Conservation (phyloP, 2,113 vertebrate species). For the Gnathonemus longibarbis region DNA sequence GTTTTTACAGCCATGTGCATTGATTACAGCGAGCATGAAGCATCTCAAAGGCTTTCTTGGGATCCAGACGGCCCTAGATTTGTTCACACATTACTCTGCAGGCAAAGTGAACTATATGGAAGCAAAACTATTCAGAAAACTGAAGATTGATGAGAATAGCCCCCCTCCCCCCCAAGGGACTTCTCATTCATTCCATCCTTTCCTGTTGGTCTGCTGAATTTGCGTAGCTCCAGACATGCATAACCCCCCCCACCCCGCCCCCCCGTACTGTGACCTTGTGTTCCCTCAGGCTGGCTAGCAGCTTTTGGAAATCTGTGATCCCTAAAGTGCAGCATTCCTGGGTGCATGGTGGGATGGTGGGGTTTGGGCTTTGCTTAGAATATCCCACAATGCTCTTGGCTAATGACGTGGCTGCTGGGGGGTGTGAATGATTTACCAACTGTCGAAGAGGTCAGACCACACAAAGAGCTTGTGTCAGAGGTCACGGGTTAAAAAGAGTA, state of each 20-base stretch:
- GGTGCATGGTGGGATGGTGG: not conserved
- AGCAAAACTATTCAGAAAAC: not conserved
- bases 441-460: slow-evolving; percentile 8
- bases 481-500: not conserved
- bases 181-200: not conserved
- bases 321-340: slow-evolving; percentile 12
- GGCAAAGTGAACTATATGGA: not conserved
- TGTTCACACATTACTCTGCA: not conserved
- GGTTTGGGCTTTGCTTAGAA: not conserved
- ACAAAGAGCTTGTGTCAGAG: not conserved
- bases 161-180: not conserved
- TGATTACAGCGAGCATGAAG: not conserved
- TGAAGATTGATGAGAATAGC: not conserved
- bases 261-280: not conserved
- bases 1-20: not conserved
- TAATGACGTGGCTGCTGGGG: not conserved
- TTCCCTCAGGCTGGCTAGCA: not conserved
- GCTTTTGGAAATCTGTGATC: slow-evolving; percentile 12
- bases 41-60: not conserved
- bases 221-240: not conserved
- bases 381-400: slow-evolving; percentile 5
- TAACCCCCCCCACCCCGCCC: not conserved
- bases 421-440: not conserved
- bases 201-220: not conserved
- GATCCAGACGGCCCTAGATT: not conserved